Percentiles rank a stretch among this genome's conserved stretches.
These are phyloP conservation scores for Papilio elwesi DNA, from an alignment of 2,888 invertebrate species.

Conservation along the genomic window DNA sequence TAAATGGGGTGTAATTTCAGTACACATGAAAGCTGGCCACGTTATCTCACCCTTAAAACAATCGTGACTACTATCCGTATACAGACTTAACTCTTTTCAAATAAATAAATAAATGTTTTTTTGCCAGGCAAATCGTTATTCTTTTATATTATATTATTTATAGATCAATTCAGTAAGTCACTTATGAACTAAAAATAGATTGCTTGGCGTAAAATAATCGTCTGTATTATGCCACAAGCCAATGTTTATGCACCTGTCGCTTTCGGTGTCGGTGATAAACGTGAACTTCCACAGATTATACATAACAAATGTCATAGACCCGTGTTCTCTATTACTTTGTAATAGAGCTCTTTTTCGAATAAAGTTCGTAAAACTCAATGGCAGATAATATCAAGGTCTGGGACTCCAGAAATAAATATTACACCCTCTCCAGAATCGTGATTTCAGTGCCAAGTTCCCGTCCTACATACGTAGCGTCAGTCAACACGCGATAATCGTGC, in stretches of 20 bases:
- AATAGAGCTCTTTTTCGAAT: conserved; percentile 54
- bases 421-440: conserved; percentile 71
- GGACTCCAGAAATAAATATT: conserved; percentile 81
- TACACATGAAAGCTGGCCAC: no score
- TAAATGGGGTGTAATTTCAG: no score
- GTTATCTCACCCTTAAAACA: no score
- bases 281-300: conserved; percentile 25
- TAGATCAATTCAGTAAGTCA: conserved; percentile 16
- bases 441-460: conserved; percentile 70
- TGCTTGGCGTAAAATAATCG: conserved; percentile 7
- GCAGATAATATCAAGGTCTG: conserved; percentile 64
- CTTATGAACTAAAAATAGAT: conserved; percentile 25
- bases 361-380: conserved; percentile 49
- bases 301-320: not conserved
- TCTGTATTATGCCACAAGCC: conserved; percentile 22
- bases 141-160: not conserved
- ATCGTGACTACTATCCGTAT: no score
- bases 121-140: not conserved
- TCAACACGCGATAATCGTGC: conserved; percentile 64
- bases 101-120: not conserved
- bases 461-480: conserved; percentile 60
- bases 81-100: not conserved
- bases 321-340: conserved; percentile 44
- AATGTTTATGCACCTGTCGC: conserved; percentile 34
- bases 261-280: not conserved